phyloP scores from a whole-genome alignment of 2,113 vertebrate genomes.

The Eulemur rufifrons region DNA sequence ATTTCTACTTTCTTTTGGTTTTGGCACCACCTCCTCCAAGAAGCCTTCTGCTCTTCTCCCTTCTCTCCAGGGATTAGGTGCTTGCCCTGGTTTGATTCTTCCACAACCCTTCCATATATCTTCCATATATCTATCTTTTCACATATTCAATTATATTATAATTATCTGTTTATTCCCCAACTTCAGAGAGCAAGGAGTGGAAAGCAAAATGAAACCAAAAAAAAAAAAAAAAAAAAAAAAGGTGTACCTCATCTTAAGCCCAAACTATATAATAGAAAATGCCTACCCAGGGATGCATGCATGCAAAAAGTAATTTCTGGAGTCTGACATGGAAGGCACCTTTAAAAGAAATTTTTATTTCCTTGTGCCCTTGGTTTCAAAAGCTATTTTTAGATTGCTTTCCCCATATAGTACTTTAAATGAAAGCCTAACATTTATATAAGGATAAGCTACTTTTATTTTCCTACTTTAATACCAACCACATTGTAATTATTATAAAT shows the following conservation, averaged over 20 bases:
- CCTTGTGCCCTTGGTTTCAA: not conserved
- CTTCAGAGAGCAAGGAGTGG: not conserved
- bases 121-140: not conserved
- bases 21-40: not conserved
- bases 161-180: not conserved
- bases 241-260: not conserved
- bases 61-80: not conserved
- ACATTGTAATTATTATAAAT: not conserved
- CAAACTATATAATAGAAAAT: not conserved
- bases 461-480: not conserved
- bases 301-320: not conserved
- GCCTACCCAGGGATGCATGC: not conserved
- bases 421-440: not conserved
- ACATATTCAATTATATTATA: not conserved
- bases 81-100: not conserved
- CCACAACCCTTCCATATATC: too few species aligned
- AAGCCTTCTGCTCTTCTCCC: not conserved
- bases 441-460: not conserved
- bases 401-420: not conserved
- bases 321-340: not conserved
- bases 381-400: not conserved
- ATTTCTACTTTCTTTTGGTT: not conserved
- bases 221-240: not conserved
- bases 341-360: conserved; percentile 15
- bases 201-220: not conserved